These are phyloP conservation scores for Drosophila leonis DNA, from an alignment of 2,888 invertebrate genomes.

Conservation along the genomic window DNA sequence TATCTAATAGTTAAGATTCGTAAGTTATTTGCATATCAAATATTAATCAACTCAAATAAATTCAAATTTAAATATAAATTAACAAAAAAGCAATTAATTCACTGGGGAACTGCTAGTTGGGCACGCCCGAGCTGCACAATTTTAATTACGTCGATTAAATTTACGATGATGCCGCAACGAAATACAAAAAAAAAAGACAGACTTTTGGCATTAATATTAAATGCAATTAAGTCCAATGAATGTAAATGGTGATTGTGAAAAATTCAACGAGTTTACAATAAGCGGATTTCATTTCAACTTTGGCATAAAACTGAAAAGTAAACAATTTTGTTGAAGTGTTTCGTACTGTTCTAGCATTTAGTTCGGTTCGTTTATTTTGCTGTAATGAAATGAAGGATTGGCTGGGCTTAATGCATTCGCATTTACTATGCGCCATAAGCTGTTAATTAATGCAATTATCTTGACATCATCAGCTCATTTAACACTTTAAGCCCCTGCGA, in stretches of 20 bases:
- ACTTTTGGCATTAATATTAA: conserved; percentile 3
- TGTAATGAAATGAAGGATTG: neutral
- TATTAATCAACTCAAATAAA: too few relatives aligned
- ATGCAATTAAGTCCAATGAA: conserved; percentile 14
- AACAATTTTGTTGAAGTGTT: neutral
- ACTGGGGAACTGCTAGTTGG: neutral
- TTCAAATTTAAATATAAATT: neutral
- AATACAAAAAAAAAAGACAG: neutral
- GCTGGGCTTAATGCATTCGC: conserved; percentile 1
- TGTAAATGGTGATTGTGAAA: conserved; percentile 6
- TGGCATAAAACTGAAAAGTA: neutral
- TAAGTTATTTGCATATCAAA: neutral
- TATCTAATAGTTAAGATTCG: too few relatives aligned
- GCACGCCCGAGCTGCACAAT: neutral
- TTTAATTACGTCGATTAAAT: conserved; percentile 4
- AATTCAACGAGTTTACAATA: conserved; percentile 3
- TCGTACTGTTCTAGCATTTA: neutral
- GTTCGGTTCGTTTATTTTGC: neutral
- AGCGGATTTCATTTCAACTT: conserved; percentile 4
- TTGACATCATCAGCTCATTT: conserved; percentile 45
- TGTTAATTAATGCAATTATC: conserved; percentile 61
- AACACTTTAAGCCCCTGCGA: conserved; percentile 39
- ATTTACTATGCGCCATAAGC: conserved; percentile 11
- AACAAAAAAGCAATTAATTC: too few relatives aligned
- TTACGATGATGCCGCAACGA: conserved; percentile 5